Evolutionary conservation across 2,113 vertebrate genomes (phyloP).

Genomic region (Centropus unirufus): DNA sequence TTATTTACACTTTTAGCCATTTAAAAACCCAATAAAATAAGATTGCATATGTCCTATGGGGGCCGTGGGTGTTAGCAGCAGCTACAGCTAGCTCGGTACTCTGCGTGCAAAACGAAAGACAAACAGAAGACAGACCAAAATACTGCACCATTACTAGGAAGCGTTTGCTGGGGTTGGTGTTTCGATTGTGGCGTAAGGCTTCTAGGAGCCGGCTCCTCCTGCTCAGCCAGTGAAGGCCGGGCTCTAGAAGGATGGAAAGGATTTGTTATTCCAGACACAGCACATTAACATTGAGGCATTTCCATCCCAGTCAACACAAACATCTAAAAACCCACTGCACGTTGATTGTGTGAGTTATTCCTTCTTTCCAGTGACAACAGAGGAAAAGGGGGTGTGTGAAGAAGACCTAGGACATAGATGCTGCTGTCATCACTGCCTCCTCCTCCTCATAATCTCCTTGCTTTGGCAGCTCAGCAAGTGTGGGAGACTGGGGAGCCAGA

Average conservation of each 20-base stretch:
- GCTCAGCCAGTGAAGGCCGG: conserved; percentile 8
- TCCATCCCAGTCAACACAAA: conserved; percentile 53
- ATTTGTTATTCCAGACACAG: conserved; percentile 57
- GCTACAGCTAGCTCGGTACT: conserved; percentile 68
- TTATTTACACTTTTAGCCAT: conserved; percentile 71
- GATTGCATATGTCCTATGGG: conserved; percentile 52
- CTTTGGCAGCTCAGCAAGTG: conserved; percentile 53
- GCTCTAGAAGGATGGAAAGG: conserved; percentile 62
- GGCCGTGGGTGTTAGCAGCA: conserved; percentile 45
- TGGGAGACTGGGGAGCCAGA: neutral
- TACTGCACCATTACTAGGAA: conserved; percentile 73
- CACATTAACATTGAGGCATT: conserved; percentile 55
- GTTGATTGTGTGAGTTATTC: conserved; percentile 21
- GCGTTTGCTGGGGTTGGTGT: conserved; percentile 54
- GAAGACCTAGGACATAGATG: conserved; percentile 62
- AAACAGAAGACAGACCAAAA: conserved; percentile 68
- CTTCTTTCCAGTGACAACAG: conserved; percentile 52
- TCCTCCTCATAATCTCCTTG: conserved; percentile 46
- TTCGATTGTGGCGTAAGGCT: conserved; percentile 29
- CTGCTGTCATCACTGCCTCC: conserved; percentile 44
- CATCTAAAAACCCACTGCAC: conserved; percentile 45
- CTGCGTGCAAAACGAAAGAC: conserved; percentile 67
- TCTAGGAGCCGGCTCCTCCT: conserved; percentile 12
- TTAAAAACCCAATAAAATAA: conserved; percentile 65
- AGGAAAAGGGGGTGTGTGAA: neutral